Percentiles rank a stretch among this genome's conserved stretches.
Conservation (phyloP, 2,113 vertebrate species). For the Mustelus asterias region DNA sequence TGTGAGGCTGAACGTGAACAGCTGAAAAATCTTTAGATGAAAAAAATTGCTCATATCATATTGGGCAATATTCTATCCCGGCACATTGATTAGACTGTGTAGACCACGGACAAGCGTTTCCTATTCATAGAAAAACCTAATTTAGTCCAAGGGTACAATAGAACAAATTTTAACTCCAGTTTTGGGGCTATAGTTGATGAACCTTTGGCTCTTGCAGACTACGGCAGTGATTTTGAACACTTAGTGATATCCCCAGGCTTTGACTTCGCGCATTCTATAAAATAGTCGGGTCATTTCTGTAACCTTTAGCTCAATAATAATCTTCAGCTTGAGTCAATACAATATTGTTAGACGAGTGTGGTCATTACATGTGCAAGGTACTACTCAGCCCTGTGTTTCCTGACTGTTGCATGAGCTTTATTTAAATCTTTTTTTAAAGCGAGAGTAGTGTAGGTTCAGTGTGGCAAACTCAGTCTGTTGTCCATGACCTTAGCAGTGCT, state of each 20-base stretch:
- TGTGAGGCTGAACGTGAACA: not conserved
- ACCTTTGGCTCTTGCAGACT: slow-evolving; percentile 29
- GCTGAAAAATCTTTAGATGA: not conserved
- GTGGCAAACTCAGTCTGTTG: not conserved
- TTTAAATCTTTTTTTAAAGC: not conserved
- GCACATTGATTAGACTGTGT: not conserved
- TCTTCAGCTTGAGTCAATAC: not conserved
- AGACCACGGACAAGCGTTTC: not conserved
- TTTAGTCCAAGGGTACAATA: slow-evolving; percentile 18
- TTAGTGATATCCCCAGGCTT: slow-evolving; percentile 24
- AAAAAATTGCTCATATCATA: not conserved
- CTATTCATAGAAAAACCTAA: not conserved
- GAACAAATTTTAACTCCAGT: not conserved
- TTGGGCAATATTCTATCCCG: not conserved
- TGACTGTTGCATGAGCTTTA: no score
- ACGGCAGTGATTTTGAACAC: slow-evolving; percentile 21
- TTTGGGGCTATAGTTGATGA: slow-evolving; percentile 14
- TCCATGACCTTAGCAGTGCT: not conserved
- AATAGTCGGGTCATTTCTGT: not conserved
- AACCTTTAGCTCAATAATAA: slow-evolving; percentile 22
- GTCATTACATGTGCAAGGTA: not conserved
- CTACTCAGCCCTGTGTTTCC: not conserved
- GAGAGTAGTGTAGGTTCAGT: not conserved
- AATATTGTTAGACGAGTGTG: not conserved
- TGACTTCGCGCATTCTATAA: slow-evolving; percentile 19